Evolutionary conservation across 2,888 invertebrate genomes (phyloP).

Genomic region (Morinoia aosen): DNA sequence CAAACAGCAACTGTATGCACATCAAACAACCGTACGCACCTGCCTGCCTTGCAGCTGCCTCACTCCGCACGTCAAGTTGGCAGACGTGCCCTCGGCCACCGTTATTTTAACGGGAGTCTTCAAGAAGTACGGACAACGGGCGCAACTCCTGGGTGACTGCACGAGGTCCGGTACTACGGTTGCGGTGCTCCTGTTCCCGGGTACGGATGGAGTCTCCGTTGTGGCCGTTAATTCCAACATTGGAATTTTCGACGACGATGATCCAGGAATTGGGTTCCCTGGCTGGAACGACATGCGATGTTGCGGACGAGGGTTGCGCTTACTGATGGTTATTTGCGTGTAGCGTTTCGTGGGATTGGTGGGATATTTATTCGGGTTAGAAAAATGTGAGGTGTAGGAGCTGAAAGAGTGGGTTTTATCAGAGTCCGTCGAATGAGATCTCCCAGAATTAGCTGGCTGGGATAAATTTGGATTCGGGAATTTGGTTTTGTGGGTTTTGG

Average conservation of each 20-base stretch:
- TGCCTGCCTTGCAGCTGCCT: constrained; percentile 59
- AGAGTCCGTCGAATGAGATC: not conserved
- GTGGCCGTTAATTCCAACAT: constrained; percentile 6
- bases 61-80: constrained; percentile 63
- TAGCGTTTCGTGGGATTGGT: not conserved
- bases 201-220: not conserved
- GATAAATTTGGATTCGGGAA: not conserved
- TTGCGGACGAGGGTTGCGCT: not conserved
- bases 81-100: constrained; percentile 56
- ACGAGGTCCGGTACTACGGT: not conserved
- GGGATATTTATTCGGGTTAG: not conserved
- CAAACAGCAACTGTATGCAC: too few relatives aligned
- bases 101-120: constrained; percentile 53
- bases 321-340: not conserved
- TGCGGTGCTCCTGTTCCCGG: not conserved
- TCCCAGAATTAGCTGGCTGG: not conserved
- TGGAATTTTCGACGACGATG: not conserved
- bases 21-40: constrained; percentile 43
- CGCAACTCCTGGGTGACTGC: constrained; percentile 55
- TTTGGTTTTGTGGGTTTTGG: not conserved
- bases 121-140: constrained; percentile 62
- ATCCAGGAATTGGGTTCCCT: not conserved
- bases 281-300: not conserved
- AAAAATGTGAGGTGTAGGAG: not conserved
- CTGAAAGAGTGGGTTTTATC: not conserved